Conservation (phyloP, 2,113 vertebrate species). For the Azemiops feae region DNA sequence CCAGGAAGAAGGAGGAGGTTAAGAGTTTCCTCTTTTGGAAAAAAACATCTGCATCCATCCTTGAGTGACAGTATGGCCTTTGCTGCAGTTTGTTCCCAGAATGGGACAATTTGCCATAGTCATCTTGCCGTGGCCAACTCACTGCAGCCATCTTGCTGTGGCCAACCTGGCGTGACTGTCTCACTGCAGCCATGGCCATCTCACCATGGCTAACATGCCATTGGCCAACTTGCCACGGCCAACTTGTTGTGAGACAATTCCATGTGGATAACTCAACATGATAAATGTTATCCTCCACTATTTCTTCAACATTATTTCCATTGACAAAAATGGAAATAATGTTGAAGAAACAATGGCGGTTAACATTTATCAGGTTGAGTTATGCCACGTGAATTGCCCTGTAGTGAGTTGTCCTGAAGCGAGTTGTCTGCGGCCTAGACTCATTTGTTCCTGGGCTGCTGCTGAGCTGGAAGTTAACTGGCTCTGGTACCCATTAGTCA, state of each 20-base stretch:
- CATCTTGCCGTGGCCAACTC: neutral
- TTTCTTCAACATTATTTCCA: neutral
- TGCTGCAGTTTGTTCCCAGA: neutral
- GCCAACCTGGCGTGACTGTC: no score
- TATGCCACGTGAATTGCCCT: neutral
- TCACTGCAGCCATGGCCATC: no score
- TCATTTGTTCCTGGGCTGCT: neutral
- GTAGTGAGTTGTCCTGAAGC: neutral
- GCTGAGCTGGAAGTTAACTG: neutral
- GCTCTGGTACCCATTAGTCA: neutral
- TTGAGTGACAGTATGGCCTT: neutral
- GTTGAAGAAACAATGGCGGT: neutral
- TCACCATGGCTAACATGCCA: no score
- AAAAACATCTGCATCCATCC: neutral
- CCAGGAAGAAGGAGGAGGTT: neutral
- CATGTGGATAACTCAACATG: neutral
- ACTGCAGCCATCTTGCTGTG: no score
- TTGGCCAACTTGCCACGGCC: no score
- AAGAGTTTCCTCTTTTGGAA: neutral
- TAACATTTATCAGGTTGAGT: neutral
- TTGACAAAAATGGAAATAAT: neutral
- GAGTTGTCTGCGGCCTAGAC: neutral
- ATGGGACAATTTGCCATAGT: neutral
- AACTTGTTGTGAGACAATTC: neutral
- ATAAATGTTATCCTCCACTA: neutral